A percentile compares a stretch with the other conserved stretches of the same genome.
phyloP scores from a whole-genome alignment of 2,113 vertebrate genomes.

The Hyla sarda region DNA sequence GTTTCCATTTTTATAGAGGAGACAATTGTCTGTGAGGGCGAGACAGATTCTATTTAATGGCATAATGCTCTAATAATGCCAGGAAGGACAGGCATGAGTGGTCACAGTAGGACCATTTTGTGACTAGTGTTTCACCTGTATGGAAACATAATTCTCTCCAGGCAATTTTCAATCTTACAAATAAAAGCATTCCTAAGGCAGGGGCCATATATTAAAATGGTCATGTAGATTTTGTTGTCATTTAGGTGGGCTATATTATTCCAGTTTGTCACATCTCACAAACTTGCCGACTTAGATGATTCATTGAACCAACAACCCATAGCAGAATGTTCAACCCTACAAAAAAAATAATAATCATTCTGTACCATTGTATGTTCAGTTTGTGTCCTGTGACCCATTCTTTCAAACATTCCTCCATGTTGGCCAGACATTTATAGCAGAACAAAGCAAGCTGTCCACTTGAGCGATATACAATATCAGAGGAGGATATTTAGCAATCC shows the following conservation, averaged over 20 bases:
- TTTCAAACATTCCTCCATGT: background rate
- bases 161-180: background rate
- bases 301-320: too few species aligned
- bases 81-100: background rate
- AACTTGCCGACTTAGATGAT: background rate
- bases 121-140: slow-evolving; percentile 12
- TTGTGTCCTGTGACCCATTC: background rate
- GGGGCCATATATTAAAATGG: background rate
- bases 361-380: background rate
- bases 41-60: slow-evolving; percentile 5
- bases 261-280: background rate
- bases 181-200: background rate
- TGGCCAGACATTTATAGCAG: background rate
- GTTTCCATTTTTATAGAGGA: slow-evolving; percentile 32
- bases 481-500: background rate
- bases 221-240: background rate
- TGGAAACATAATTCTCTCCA: background rate
- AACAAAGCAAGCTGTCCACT: background rate
- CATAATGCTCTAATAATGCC: slow-evolving; percentile 14
- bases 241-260: background rate
- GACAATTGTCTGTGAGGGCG: slow-evolving; percentile 26
- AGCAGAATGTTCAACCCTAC: background rate
- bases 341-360: background rate
- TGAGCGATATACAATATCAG: background rate
- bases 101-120: background rate